Base-by-base conservation (phyloP, 2,113 vertebrate genomes). In the Scatophagus argus region DNA sequence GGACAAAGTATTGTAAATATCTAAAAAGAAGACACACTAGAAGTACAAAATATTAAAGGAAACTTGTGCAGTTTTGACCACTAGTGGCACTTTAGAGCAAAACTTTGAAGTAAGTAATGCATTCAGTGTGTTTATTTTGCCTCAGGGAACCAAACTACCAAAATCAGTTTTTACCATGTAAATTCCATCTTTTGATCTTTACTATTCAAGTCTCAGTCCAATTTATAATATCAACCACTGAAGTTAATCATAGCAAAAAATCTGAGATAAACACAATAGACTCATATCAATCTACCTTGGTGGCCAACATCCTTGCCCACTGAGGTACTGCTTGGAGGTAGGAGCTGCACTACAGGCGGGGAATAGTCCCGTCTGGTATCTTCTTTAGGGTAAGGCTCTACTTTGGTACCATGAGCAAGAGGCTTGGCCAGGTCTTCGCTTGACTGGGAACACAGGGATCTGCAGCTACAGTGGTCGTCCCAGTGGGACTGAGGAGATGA, bases 401-500 rank as follows among this genome's bases (percentile, higher is more conserved):
- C 84, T 74, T 93, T 94, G 2, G 43, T 36, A 49, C 69, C 65
- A n/a, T 84, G 86, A n/a, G 52, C 81, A 25, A 86, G 63, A 2
- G 77, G 76, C 58, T 95, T 94, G 66, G 87, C 74, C 27, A 94
- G 91, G 0, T 95, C 93, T 0, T 97, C 93, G 1, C 94, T 96
- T 58, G 91, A 94, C 84, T 94, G 94, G 63, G 95, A 96, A 88
- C 92, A 95, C 11, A 91, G 91, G n/a, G 95, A 95, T 49, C 83
- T 93, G 64, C 93, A 96, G 90, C 95, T 97, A 52, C 92, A 95
- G 85, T 58, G 17, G 1, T 94, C 93, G 0, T 95, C 94, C 95
- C 94, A 95, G 65, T 77, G 90, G 13, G 89, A 75, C 71, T 91
- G 94, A n/a, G 83, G 66, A 19, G 76, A 79, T 0, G 93, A 91